phyloP scores from a whole-genome alignment of 1,140 invertebrate genomes.

The Trialeurodes vaporariorum region DNA sequence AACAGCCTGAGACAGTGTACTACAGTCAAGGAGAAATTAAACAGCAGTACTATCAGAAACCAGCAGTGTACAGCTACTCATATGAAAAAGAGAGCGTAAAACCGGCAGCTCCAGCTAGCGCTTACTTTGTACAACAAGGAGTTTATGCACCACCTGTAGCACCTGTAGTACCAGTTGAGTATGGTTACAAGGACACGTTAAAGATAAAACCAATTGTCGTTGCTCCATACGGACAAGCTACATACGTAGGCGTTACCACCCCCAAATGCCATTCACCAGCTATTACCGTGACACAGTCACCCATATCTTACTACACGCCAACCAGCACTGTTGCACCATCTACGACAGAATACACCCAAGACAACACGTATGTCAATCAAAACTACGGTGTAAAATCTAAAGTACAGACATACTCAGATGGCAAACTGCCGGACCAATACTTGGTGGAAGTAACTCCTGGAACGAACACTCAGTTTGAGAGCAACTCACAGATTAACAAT shows the following conservation, averaged over 20 bases:
- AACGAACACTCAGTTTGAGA: neutral
- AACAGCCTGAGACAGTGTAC: neutral
- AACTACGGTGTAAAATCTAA: neutral
- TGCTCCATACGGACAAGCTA: neutral
- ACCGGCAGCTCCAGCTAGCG: neutral
- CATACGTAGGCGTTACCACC: neutral
- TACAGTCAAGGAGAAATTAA: neutral
- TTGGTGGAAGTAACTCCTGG: neutral
- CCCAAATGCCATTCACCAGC: neutral
- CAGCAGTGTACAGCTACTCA: neutral
- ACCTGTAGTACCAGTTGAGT: neutral
- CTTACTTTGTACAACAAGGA: neutral
- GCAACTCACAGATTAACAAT: neutral
- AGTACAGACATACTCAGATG: neutral
- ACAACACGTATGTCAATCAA: neutral
- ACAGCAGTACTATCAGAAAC: neutral
- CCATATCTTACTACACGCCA: neutral
- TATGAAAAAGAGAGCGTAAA: neutral
- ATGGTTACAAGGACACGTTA: neutral
- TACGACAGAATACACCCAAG: neutral
- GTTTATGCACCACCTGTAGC: neutral
- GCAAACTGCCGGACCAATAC: neutral
- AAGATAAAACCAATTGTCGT: neutral
- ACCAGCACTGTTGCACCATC: neutral
- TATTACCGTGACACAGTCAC: neutral